These are phyloP conservation scores for Sceliomorpha sp. DNA, from an alignment of 2,888 invertebrate species.

Conservation along the genomic window DNA sequence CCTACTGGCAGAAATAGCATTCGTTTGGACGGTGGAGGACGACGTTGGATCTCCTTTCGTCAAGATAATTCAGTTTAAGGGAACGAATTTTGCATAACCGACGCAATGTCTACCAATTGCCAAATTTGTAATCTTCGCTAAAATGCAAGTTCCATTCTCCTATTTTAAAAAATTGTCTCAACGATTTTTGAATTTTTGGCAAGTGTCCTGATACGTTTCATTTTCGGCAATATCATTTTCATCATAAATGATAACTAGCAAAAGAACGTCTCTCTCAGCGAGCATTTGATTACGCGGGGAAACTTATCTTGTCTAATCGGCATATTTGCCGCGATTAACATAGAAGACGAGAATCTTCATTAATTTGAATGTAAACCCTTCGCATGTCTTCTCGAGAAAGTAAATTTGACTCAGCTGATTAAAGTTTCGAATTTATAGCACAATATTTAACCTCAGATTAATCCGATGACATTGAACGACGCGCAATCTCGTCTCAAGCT, in stretches of 20 bases:
- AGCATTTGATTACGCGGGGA: too few relatives aligned
- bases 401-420: slow-evolving; percentile 1
- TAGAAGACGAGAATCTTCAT: too few relatives aligned
- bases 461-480: slow-evolving; percentile 2
- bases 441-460: slow-evolving; percentile 1
- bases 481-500: background rate
- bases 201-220: background rate
- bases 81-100: slow-evolving; percentile 16
- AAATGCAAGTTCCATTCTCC: background rate
- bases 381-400: background rate
- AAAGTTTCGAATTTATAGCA: background rate
- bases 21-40: too few relatives aligned
- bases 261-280: too few relatives aligned
- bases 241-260: too few relatives aligned
- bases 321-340: background rate
- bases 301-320: too few relatives aligned
- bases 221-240: background rate
- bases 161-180: background rate
- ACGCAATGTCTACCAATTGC: background rate
- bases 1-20: too few relatives aligned
- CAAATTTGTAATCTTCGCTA: background rate
- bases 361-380: background rate
- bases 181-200: background rate
- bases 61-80: background rate
- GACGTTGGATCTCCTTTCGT: slow-evolving; percentile 20